phyloP scores from a whole-genome alignment of 2,888 invertebrate species.

The Plagodis dolabraria region DNA sequence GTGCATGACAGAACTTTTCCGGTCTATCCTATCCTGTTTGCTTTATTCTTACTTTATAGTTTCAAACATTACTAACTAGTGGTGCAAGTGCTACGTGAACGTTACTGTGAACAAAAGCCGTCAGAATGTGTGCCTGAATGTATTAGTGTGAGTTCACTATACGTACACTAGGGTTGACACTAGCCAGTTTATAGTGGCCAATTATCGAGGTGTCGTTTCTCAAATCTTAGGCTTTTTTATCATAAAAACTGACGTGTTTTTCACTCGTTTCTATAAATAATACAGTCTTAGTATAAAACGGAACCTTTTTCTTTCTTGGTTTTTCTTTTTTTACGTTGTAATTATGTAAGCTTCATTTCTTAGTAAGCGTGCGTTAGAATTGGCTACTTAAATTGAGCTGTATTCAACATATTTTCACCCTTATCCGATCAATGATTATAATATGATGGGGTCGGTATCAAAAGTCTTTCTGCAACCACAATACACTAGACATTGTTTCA shows the following conservation, averaged over 20 bases:
- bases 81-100: not conserved
- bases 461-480: no score
- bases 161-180: conserved; percentile 6
- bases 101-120: conserved; percentile 40
- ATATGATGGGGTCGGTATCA: no score
- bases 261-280: no score
- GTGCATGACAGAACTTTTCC: conserved; percentile 3
- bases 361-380: no score
- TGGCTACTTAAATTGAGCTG: no score
- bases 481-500: no score
- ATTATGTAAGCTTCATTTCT: no score
- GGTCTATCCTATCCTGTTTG: not conserved
- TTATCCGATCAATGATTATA: no score
- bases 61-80: conserved; percentile 8
- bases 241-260: not conserved
- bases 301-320: no score
- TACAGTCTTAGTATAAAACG: no score
- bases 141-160: conserved; percentile 9
- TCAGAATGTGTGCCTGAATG: conserved; percentile 34
- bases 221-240: not conserved
- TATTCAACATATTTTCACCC: no score
- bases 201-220: not conserved
- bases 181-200: not conserved
- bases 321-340: no score
- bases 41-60: conserved; percentile 10